These are phyloP conservation scores for Tanytarsus gracilentus DNA, from an alignment of 2,888 invertebrate genomes.

Conservation along the genomic window DNA sequence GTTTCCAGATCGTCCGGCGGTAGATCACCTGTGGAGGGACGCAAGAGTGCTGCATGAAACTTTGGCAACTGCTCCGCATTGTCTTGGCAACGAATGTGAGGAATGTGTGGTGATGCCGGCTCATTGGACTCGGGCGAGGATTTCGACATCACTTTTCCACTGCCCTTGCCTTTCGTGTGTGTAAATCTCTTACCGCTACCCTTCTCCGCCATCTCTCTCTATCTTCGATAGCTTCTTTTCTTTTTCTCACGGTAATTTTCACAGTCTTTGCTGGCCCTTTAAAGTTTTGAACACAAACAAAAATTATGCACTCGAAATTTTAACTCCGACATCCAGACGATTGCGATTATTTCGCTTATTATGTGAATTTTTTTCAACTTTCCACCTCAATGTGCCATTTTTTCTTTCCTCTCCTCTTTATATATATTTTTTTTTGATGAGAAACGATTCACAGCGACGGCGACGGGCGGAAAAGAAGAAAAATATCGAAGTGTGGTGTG, in stretches of 20 bases:
- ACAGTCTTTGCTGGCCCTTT: conserved; percentile 3
- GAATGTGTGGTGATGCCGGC: conserved; percentile 42
- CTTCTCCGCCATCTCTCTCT: conserved; percentile 25
- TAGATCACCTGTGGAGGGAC: conserved; percentile 64
- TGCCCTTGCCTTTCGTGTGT: background rate
- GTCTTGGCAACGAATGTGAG: conserved; percentile 61
- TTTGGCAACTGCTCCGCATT: conserved; percentile 58
- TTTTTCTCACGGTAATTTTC: conserved; percentile 8
- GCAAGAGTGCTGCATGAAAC: conserved; percentile 51
- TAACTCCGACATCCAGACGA: conserved; percentile 1
- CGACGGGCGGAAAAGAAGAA: conserved; percentile 28
- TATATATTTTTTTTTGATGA: background rate
- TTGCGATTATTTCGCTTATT: background rate
- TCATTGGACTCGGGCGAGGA: conserved; percentile 11
- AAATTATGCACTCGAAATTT: background rate
- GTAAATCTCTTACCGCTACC: conserved; percentile 24
- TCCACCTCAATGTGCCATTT: conserved; percentile 25
- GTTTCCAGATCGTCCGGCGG: conserved; percentile 83
- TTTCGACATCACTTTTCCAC: conserved; percentile 5
- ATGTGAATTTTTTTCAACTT: conserved; percentile 1
- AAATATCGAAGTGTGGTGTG: conserved; percentile 20
- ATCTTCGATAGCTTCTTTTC: background rate
- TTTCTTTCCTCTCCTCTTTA: conserved; percentile 14
- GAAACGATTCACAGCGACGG: too few species aligned
- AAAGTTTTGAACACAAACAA: background rate